Evolutionary conservation across 2,113 vertebrate species (phyloP), one percentile per base, ranked within the genome.

Genomic region (Mohoua ochrocephala): DNA sequence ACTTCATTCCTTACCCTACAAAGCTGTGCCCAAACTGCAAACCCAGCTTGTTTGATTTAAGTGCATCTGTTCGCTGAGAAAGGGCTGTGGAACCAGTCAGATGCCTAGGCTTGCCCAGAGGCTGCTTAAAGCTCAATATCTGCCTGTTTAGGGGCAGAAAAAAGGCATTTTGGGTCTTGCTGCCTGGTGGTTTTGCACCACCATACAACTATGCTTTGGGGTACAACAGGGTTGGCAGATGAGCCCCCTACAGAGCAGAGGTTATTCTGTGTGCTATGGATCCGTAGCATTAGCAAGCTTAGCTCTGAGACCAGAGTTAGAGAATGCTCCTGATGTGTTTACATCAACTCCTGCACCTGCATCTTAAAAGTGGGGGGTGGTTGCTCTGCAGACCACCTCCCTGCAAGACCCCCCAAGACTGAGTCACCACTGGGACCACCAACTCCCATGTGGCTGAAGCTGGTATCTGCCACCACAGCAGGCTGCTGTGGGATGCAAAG

Each of bases 381-480:
- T 9, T 50, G 54, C 9, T 81, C n/a, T 70, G 37, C 53, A 77
- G 53, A 57, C 17, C 49, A 76, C 19, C 30, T 53, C 28, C 39
- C 24, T 35, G 17, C 16, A 56, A 44, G 71, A 45, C 0, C 1
- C 21, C 44, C 37, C 54, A 37, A 27, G 52, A 70, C 35, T 15
- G 52, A 75, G 21, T 26, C 37, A 53, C 41, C 37, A 21, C 33
- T 13, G 33, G 75, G 67, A 60, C 24, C n/a, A 39, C 1, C 33
- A 56, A 13, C 11, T 83, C 13, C 3, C 1, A 7, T 0, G 2
- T 3, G 37, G 39, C 20, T 6, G 1, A 44, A 57, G 60, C 42
- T 31, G 20, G 26, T 37, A 17, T 10, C 41, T 0, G 0, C 18
- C 33, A 31, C 8, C 3, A 3, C 0, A 0, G 28, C 31, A 56